Conservation (phyloP, 1,140 invertebrate genomes). For the Polypedilum pembai region DNA sequence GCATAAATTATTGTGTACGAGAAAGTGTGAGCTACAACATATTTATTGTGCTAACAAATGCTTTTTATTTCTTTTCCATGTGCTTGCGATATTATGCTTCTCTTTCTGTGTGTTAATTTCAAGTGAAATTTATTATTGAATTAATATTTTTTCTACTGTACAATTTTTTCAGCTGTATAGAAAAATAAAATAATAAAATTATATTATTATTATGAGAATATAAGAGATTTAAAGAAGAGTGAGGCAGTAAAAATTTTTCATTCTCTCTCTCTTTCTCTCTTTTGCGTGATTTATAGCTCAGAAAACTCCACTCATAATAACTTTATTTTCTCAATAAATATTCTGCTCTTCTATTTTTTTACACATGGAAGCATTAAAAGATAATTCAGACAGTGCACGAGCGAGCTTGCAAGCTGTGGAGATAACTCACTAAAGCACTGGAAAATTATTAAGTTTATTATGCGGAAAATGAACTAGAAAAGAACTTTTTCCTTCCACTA, state of each 20-base stretch:
- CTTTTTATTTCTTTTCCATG: conserved; percentile 27
- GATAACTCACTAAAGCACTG: conserved; percentile 22
- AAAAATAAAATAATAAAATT: conserved; percentile 1
- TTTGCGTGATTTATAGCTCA: conserved; percentile 21
- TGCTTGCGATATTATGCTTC: conserved; percentile 5
- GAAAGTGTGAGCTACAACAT: conserved; percentile 20
- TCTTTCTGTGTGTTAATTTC: conserved; percentile 5
- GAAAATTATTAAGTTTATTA: conserved; percentile 28
- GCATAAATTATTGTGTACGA: not conserved
- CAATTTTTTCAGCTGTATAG: not conserved
- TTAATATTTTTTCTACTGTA: conserved; percentile 3
- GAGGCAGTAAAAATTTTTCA: not conserved
- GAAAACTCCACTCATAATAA: conserved; percentile 28
- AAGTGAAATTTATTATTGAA: conserved; percentile 27
- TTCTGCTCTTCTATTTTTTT: conserved; percentile 20
- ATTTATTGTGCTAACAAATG: conserved; percentile 27
- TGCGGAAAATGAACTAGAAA: conserved; percentile 24
- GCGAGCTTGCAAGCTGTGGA: not conserved
- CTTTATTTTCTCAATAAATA: conserved; percentile 25
- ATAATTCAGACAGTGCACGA: not conserved
- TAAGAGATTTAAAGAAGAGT: not conserved
- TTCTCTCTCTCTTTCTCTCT: not conserved
- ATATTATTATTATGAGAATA: not conserved
- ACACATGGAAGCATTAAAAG: conserved; percentile 21
- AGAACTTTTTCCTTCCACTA: not conserved